These are phyloP conservation scores for Thoracochromis brauschi DNA, from an alignment of 2,113 vertebrate genomes.

Conservation along the genomic window DNA sequence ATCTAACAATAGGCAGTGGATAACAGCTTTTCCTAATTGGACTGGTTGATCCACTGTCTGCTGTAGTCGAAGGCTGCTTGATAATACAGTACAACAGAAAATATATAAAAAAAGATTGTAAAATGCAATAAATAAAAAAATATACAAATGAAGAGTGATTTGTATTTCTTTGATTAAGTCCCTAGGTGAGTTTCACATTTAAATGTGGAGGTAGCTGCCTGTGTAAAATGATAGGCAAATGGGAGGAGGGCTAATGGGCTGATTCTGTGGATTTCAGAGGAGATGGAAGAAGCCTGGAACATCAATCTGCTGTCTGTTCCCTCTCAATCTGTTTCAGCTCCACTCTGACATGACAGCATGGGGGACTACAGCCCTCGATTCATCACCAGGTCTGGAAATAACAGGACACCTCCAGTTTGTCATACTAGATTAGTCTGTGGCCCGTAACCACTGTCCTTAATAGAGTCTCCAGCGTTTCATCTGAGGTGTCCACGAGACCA, in stretches of 20 bases:
- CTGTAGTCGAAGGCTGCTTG: neutral
- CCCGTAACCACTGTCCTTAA: slow-evolving; percentile 73
- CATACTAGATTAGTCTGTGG: slow-evolving; percentile 75
- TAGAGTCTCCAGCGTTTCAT: slow-evolving; percentile 66
- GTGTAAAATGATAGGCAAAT: slow-evolving; percentile 55
- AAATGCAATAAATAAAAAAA: neutral
- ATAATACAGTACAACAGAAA: neutral
- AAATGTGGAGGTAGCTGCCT: slow-evolving; percentile 1
- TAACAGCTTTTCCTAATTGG: neutral
- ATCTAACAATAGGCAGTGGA: neutral
- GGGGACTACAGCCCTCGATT: slow-evolving; percentile 65
- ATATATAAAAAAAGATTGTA: neutral
- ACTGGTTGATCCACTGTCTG: neutral
- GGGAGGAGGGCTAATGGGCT: slow-evolving; percentile 58
- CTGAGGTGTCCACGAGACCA: slow-evolving; percentile 64
- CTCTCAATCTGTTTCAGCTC: slow-evolving; percentile 74
- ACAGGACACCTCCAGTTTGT: slow-evolving; percentile 77
- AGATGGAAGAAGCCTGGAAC: slow-evolving; percentile 38
- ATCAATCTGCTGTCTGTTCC: slow-evolving; percentile 67
- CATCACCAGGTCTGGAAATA: slow-evolving; percentile 72
- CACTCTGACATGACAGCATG: slow-evolving; percentile 71
- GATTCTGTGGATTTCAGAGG: slow-evolving; percentile 63
- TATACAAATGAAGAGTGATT: neutral
- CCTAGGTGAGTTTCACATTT: neutral
- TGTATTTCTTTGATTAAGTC: neutral